Evolutionary conservation across 2,888 invertebrate species (phyloP), one percentile per base, ranked within the genome.

Genomic region (Eudemis profundana): DNA sequence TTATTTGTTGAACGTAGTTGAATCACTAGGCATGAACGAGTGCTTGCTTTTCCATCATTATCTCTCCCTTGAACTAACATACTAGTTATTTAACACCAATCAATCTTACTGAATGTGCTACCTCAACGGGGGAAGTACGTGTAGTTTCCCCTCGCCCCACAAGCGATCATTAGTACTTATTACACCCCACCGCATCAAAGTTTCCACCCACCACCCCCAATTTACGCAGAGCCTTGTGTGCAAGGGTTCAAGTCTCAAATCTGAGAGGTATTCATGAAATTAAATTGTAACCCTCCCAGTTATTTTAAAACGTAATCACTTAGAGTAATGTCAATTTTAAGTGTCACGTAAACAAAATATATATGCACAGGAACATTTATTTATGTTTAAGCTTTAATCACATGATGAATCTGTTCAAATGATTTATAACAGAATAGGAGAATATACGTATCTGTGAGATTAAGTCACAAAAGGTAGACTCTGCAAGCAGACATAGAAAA

Each of bases 141-240:
- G 57, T 64, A 64, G 64, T 64, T 59, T 46, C 19, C 53, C 51
- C 64, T 53, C 14, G 27, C 46, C 64, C 49, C 51, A 36, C 40
- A 19, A 53, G 51, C 63, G 40, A 63, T 63, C 67, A 67, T 67
- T 67, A 67, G 67, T 51, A 59, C 67, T 63, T 53, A 62, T 66
- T 66, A 67, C 57, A 63, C 44, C 53, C 57, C 53, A 50, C 57
- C 62, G 63, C 63, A 67, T 53, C 66, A 62, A 67, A 67, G 66
- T 59, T 59, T 59, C 21, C 40, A 42, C 29, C 46, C 3, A 21
- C 33, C 49, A 50, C 38, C 51, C 64, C 53, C 53, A 51, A 57
- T 59, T 27, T 27, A 36, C 42, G 44, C 23, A 42, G 44, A 49
- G n/a, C 27, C 38, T 47, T 56, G 29, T 17, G 38, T 42, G 50